Base-by-base conservation (phyloP, 2,797 vertebrate genomes). In the Parauchenoglanis punctatus region DNA sequence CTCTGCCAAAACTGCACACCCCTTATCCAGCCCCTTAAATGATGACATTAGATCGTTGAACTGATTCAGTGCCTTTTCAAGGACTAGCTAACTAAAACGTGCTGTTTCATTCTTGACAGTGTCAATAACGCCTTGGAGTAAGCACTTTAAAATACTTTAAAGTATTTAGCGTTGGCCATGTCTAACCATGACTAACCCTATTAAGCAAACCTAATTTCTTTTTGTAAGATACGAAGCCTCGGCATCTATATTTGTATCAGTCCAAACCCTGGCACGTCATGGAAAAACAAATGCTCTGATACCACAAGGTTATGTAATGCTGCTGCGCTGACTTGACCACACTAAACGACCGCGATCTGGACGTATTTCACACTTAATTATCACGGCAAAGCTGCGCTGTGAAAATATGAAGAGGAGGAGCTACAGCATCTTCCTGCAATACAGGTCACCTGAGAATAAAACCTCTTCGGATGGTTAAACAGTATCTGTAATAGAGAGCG, bases 1-100 rank as follows among this genome's bases (percentile, higher is more conserved):
- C 73, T 92, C 85, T 93, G 82, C 90, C 90, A 82, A 76, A 80
- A 87, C 56, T 28, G 86, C 87, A 83, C 85, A 77, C 90, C 89
- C 86, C 86, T 87, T 65, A 78, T 49, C 15, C 15, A 70, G 49
- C 46, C 86, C 28, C 84, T 85, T 81, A 58, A 82, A 84, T 61
- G 23, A 68, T 46, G 65, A 54, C 76, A 0, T 80, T 56, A 78
- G 75, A 67, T 88, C 46, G 23, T 49, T 85, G 23, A 83, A 72
- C 67, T 88, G 58, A 80, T 86, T 88, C 63, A 81, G 91, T 91
- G 91, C 89, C 89, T 91, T 90, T 83, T 68, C 5, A 20, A 83
- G 76, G 46, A 90, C 85, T 73, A 89, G n/a, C 85, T 73, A 89
- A 31, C 20, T 80, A 70, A 54, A 82, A 80, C 59, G 85, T 89